Evolutionary conservation across 2,888 invertebrate genomes (phyloP).

Genomic region (Heliothis peltigera): DNA sequence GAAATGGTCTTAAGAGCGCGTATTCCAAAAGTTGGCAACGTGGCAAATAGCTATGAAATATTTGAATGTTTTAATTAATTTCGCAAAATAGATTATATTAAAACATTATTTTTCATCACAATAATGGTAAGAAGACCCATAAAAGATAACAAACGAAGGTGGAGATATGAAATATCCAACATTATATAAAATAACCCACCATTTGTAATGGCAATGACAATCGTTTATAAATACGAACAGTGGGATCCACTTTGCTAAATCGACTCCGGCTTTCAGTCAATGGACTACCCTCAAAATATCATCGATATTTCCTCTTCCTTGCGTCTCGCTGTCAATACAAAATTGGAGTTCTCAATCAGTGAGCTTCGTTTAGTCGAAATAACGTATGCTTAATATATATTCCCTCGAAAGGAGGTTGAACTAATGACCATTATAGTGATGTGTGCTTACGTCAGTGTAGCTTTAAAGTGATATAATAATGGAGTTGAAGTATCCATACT

Average conservation of each 20-base stretch:
- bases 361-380: constrained; percentile 11
- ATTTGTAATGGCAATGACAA: too few relatives aligned
- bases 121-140: too few relatives aligned
- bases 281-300: constrained; percentile 15
- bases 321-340: constrained; percentile 9
- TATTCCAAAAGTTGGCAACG: too few relatives aligned
- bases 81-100: too few relatives aligned
- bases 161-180: neutral
- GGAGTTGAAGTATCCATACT: neutral
- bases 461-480: neutral
- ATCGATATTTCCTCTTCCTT: constrained; percentile 2
- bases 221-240: neutral
- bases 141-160: too few relatives aligned
- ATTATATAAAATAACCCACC: neutral
- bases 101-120: too few relatives aligned
- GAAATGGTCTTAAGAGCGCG: too few relatives aligned
- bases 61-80: too few relatives aligned
- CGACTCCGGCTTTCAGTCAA: constrained; percentile 1
- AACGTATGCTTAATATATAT: constrained; percentile 1
- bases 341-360: constrained; percentile 29
- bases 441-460: neutral
- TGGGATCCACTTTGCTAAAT: neutral
- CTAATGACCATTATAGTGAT: neutral
- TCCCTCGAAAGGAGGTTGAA: neutral
- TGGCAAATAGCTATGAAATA: too few relatives aligned